Conservation (phyloP, 2,888 invertebrate species). For the Microplitis manilae region DNA sequence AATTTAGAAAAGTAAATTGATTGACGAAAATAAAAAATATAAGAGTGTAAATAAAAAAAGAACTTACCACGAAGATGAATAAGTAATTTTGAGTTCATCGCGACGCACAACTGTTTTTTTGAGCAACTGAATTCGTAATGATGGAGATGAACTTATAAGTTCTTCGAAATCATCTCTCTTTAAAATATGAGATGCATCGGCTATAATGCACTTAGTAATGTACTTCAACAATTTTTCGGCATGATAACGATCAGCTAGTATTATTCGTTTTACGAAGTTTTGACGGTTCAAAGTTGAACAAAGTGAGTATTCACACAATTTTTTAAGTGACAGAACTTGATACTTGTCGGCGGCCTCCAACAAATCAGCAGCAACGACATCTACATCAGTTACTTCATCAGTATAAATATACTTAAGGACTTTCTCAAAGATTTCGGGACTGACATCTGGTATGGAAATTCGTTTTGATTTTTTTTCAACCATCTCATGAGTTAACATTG, state of each 20-base stretch:
- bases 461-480: background rate
- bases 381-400: background rate
- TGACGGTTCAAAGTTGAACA: background rate
- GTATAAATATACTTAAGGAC: slow-evolving; percentile 19
- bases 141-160: background rate
- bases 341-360: slow-evolving; percentile 12
- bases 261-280: background rate
- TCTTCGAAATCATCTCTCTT: background rate
- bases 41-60: no score
- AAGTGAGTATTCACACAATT: background rate
- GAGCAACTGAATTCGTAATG: background rate
- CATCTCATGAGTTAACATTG: background rate
- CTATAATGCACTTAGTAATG: background rate
- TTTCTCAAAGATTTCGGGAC: background rate
- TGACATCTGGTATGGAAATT: background rate
- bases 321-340: background rate
- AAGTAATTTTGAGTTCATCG: no score
- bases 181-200: background rate
- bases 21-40: no score
- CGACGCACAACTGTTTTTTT: background rate
- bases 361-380: background rate
- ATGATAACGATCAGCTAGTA: background rate
- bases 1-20: no score
- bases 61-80: no score
- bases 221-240: background rate